Percentiles rank a stretch among this genome's conserved stretches.
phyloP scores from a whole-genome alignment of 2,888 invertebrate genomes.

The Alentia gelatinosa region DNA sequence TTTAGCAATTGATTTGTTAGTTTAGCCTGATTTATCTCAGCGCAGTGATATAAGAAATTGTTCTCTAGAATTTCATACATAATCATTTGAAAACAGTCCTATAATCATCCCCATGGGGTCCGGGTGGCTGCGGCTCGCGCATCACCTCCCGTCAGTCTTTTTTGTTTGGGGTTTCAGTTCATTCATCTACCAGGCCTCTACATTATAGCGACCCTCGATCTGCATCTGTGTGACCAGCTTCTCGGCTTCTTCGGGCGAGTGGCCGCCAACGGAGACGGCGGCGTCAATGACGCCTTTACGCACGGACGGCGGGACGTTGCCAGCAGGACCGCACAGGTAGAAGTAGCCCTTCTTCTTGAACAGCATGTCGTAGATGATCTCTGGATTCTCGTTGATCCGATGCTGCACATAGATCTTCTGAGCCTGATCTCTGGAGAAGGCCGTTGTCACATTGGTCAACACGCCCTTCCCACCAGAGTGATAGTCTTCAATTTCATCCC shows the following conservation, averaged over 20 bases:
- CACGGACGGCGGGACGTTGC: constrained; percentile 66
- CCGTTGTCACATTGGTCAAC: constrained; percentile 58
- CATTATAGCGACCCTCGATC: constrained; percentile 66
- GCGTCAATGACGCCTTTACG: constrained; percentile 62
- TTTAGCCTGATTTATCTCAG: background rate
- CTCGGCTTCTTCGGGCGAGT: constrained; percentile 64
- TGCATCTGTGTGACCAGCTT: constrained; percentile 66
- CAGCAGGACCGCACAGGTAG: constrained; percentile 67
- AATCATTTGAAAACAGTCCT: background rate
- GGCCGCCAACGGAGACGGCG: constrained; percentile 63
- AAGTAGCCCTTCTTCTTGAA: constrained; percentile 66
- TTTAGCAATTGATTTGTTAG: too few relatives aligned
- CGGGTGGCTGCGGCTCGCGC: background rate
- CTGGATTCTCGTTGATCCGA: constrained; percentile 64
- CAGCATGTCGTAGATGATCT: constrained; percentile 65
- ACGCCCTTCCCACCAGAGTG: constrained; percentile 64
- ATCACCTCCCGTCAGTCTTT: background rate
- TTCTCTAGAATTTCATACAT: background rate
- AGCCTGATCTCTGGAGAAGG: constrained; percentile 66
- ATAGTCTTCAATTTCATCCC: constrained; percentile 66
- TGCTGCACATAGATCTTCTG: constrained; percentile 68
- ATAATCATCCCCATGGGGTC: background rate
- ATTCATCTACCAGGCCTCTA: constrained; percentile 65
- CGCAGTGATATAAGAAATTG: constrained; percentile 1
- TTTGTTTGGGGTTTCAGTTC: background rate